Evolutionary conservation across 2,113 vertebrate species (phyloP).

Genomic region (Heteronetta atricapilla): DNA sequence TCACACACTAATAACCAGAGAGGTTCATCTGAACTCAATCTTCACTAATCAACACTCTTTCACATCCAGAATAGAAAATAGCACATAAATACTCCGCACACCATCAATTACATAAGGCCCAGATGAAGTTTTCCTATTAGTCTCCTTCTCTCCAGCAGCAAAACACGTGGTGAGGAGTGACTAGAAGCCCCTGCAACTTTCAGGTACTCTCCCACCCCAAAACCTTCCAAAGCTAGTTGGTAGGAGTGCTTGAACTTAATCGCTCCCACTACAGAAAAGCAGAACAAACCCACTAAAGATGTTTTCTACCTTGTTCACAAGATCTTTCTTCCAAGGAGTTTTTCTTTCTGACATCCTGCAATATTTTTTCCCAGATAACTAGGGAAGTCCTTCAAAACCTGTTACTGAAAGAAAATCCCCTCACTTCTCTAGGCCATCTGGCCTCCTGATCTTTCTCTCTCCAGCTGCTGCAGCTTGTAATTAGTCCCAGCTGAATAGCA

Average conservation of each 20-base stretch:
- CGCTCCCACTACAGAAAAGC: not conserved
- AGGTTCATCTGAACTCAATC: not conserved
- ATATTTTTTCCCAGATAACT: not conserved
- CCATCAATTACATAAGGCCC: not conserved
- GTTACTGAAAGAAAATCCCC: not conserved
- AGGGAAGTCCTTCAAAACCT: not conserved
- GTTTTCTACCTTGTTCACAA: not conserved
- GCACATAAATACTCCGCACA: rapidly evolving
- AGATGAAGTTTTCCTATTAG: not conserved
- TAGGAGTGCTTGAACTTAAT: not conserved
- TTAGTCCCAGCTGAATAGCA: slow-evolving; percentile 30
- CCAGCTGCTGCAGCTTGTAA: slow-evolving; percentile 11
- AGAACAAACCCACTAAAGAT: not conserved
- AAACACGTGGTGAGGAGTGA: not conserved
- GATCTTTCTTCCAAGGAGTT: not conserved
- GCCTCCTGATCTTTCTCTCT: slow-evolving; percentile 31
- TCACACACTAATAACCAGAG: not conserved
- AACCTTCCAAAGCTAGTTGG: not conserved
- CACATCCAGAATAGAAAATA: not conserved
- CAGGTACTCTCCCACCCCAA: not conserved
- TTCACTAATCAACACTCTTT: not conserved
- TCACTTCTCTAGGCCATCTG: not conserved
- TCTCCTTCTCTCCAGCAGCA: not conserved
- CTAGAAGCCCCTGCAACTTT: not conserved
- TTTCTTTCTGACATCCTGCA: not conserved